A percentile compares a stretch with the other conserved stretches of the same genome.
Conservation (phyloP, 2,113 vertebrate genomes). For the Loxodonta africana region DNA sequence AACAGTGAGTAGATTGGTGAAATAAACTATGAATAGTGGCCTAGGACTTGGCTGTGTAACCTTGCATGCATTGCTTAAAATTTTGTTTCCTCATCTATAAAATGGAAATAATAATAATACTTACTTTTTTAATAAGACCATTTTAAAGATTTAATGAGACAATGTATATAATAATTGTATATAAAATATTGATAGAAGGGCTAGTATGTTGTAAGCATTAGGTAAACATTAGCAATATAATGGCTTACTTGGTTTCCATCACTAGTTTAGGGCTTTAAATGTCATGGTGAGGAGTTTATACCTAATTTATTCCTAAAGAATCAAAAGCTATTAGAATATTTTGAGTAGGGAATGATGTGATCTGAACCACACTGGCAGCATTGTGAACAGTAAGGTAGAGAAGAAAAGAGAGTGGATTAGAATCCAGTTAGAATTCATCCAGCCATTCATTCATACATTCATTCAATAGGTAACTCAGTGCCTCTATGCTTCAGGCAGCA, state of each 20-base stretch:
- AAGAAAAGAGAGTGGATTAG: not conserved
- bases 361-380: not conserved
- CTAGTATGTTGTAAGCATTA: not conserved
- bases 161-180: not conserved
- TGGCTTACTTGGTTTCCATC: not conserved
- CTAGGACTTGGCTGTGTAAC: too few relatives aligned
- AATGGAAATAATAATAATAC: too few relatives aligned
- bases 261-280: not conserved
- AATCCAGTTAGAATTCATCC: not conserved
- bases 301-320: slow-evolving; percentile 30
- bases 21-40: not conserved
- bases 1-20: not conserved
- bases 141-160: not conserved
- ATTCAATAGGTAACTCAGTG: not conserved
- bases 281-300: not conserved
- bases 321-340: not conserved
- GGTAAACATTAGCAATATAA: not conserved
- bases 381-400: not conserved
- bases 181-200: not conserved
- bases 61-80: not conserved
- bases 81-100: not conserved
- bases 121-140: not conserved
- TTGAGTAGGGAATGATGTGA: not conserved
- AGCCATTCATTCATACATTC: not conserved
- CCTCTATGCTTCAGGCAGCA: not conserved